Percentiles rank a stretch among this genome's conserved stretches.
These are phyloP conservation scores for Parochlus steinenii DNA, from an alignment of 2,888 invertebrate species.

Conservation along the genomic window DNA sequence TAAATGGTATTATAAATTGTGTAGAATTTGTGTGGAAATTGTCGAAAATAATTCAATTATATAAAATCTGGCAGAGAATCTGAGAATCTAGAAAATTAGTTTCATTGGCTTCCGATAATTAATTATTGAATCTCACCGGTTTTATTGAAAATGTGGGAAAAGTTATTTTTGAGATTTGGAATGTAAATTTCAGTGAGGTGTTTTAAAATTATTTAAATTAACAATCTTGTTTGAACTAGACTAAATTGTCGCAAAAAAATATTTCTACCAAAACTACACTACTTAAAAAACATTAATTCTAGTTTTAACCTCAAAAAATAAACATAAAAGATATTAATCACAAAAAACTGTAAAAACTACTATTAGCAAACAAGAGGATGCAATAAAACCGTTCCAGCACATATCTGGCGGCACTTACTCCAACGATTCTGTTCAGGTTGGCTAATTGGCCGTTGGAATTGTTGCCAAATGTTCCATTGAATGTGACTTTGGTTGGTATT, in stretches of 20 bases:
- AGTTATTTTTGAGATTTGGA: no score
- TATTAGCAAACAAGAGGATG: conserved; percentile 9
- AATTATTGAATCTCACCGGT: no score
- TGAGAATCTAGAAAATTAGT: no score
- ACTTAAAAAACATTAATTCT: neutral
- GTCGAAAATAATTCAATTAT: no score
- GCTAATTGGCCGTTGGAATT: conserved; percentile 15
- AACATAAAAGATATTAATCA: conserved; percentile 12
- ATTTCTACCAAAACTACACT: neutral
- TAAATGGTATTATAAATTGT: no score
- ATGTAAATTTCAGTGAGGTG: no score
- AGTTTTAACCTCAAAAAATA: conserved; percentile 15
- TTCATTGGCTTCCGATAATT: no score
- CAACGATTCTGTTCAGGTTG: conserved; percentile 22
- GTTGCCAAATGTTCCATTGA: conserved; percentile 19
- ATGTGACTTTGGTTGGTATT: conserved; percentile 12
- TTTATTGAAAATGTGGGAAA: no score
- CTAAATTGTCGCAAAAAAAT: conserved; percentile 13
- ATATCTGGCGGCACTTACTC: conserved; percentile 26
- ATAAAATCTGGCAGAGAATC: no score
- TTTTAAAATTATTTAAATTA: neutral
- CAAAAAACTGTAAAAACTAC: conserved; percentile 8
- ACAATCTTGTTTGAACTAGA: conserved; percentile 3
- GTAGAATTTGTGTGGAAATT: no score
- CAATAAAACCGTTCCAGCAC: conserved; percentile 15